Evolutionary conservation across 2,888 invertebrate genomes (phyloP).

Genomic region (Sminthurides aquaticus): DNA sequence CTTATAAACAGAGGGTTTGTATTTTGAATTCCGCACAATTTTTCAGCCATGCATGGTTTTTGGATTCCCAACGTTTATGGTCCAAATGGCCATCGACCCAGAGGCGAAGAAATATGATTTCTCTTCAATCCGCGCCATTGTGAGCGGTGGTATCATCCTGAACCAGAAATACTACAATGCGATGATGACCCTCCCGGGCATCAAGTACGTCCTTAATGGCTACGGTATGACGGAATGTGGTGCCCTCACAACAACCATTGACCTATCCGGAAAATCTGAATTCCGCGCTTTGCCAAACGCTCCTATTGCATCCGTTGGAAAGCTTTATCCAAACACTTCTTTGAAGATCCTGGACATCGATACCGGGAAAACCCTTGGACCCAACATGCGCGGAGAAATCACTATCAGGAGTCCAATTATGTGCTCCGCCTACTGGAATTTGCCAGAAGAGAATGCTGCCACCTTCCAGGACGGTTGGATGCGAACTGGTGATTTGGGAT

Average conservation of each 20-base stretch:
- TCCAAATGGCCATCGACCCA: conserved; percentile 32
- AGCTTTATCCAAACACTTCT: conserved; percentile 31
- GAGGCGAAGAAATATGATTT: conserved; percentile 34
- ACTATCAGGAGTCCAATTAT: conserved; percentile 37
- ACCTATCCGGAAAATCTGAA: conserved; percentile 29
- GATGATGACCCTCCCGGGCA: conserved; percentile 32
- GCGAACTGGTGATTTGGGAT: conserved; percentile 39
- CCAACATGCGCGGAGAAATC: conserved; percentile 34
- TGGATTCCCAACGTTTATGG: conserved; percentile 38
- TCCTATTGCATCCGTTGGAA: conserved; percentile 27
- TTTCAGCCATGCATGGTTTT: conserved; percentile 35
- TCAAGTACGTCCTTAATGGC: conserved; percentile 31
- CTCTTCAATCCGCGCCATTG: conserved; percentile 29
- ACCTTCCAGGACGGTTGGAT: conserved; percentile 36
- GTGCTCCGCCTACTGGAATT: conserved; percentile 34
- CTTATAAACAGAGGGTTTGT: too few species aligned
- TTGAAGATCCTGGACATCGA: conserved; percentile 37
- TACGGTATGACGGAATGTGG: conserved; percentile 41
- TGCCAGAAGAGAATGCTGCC: conserved; percentile 31
- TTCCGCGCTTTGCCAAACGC: conserved; percentile 17
- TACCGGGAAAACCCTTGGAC: conserved; percentile 33
- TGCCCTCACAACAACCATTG: conserved; percentile 38
- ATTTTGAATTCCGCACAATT: too few species aligned
- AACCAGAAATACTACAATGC: conserved; percentile 29
- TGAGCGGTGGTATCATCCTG: conserved; percentile 37